Conservation (phyloP, 2,888 invertebrate genomes). For the Sarcophaga caerulescens region DNA sequence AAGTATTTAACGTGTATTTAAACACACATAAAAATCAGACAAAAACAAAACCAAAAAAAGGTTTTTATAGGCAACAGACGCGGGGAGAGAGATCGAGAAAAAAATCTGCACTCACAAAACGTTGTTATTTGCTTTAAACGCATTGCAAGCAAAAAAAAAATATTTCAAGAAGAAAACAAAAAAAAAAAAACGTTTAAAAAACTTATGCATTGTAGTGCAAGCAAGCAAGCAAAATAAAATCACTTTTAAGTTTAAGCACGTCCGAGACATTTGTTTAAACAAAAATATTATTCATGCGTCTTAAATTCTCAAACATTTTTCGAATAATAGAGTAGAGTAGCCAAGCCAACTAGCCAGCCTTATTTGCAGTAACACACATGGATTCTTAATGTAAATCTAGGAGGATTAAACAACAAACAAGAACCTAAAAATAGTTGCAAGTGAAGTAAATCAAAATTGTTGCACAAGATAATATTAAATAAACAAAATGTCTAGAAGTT, state of each 20-base stretch:
- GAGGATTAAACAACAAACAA: constrained; percentile 5
- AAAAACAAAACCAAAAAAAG: background rate
- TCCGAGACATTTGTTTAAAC: constrained; percentile 65
- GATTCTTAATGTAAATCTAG: background rate
- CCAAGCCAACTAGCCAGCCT: background rate
- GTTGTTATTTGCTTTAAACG: constrained; percentile 30
- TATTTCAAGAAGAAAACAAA: background rate
- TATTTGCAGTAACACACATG: constrained; percentile 11
- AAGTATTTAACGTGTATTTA: constrained; percentile 45
- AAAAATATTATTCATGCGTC: constrained; percentile 62
- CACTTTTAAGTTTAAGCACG: constrained; percentile 69
- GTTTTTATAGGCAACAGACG: background rate
- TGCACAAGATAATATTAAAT: background rate
- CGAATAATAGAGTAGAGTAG: constrained; percentile 33
- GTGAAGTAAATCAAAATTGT: background rate
- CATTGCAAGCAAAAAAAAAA: constrained; percentile 10
- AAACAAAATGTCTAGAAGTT: background rate
- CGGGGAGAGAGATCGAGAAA: background rate
- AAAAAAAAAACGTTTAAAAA: background rate
- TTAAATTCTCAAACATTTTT: constrained; percentile 51
- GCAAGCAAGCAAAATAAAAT: constrained; percentile 50
- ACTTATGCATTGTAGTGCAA: constrained; percentile 23
- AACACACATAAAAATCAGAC: constrained; percentile 14
- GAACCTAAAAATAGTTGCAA: background rate
- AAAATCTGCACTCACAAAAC: constrained; percentile 31